Percentiles rank a stretch among this genome's conserved stretches.
phyloP scores from a whole-genome alignment of 2,888 invertebrate species.

The Hemicrepidius hirtus region DNA sequence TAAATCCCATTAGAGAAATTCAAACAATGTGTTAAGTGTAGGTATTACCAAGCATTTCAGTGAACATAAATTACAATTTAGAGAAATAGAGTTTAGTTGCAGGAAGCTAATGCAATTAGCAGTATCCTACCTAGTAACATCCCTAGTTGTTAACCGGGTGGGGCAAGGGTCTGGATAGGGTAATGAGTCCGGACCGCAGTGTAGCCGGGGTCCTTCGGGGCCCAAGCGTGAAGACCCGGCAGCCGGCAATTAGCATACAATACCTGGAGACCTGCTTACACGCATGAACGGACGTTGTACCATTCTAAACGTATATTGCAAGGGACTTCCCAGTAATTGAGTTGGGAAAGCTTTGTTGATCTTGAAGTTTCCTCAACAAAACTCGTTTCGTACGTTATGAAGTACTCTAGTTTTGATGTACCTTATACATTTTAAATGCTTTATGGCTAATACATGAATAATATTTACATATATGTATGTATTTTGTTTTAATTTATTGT shows the following conservation, averaged over 20 bases:
- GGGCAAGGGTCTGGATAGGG: constrained; percentile 60
- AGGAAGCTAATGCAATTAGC: constrained; percentile 67
- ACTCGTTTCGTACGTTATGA: constrained; percentile 19
- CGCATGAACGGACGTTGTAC: constrained; percentile 57
- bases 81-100: constrained; percentile 63
- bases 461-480: not conserved
- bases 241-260: constrained; percentile 66
- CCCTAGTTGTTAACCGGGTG: constrained; percentile 65
- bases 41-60: constrained; percentile 39
- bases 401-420: constrained; percentile 6
- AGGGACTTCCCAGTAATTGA: constrained; percentile 56
- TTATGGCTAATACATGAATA: not conserved
- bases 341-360: constrained; percentile 49
- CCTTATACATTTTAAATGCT: constrained; percentile 6
- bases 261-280: constrained; percentile 62
- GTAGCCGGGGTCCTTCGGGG: constrained; percentile 60
- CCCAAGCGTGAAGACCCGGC: constrained; percentile 61
- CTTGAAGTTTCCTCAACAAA: constrained; percentile 39
- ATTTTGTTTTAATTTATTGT: too few species aligned
- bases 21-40: constrained; percentile 5
- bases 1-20: too few species aligned
- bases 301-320: constrained; percentile 53
- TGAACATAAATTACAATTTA: constrained; percentile 64
- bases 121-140: constrained; percentile 64
- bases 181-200: constrained; percentile 65